phyloP scores from a whole-genome alignment of 2,888 invertebrate species.

The Limnephilus auricula region DNA sequence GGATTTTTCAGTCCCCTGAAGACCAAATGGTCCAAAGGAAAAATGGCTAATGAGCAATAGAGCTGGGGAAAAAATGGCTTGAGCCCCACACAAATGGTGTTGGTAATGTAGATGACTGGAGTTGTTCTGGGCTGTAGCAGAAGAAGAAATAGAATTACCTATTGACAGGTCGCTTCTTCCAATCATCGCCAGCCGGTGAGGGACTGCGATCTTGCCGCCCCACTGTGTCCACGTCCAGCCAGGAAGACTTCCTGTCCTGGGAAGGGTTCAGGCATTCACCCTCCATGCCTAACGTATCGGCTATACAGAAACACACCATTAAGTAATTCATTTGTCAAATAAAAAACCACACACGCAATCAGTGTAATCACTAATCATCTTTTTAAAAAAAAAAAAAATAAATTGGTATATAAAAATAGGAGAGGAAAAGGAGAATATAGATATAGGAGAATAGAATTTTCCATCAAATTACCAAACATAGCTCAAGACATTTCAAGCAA shows the following conservation, averaged over 20 bases:
- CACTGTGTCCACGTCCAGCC: conserved; percentile 74
- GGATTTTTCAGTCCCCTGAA: no score
- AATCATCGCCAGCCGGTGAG: conserved; percentile 78
- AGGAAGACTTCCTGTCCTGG: conserved; percentile 75
- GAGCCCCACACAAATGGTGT: no score
- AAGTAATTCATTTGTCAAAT: background rate
- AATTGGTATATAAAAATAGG: background rate
- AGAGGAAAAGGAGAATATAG: background rate
- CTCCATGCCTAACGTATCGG: conserved; percentile 89
- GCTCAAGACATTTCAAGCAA: background rate
- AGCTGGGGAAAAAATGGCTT: no score
- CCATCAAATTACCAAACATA: background rate
- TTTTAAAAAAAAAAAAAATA: background rate
- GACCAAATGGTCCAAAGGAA: no score
- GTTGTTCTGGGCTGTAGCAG: no score
- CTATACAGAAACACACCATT: conserved; percentile 71
- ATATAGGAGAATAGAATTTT: background rate
- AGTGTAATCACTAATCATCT: background rate
- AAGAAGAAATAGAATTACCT: conserved; percentile 41
- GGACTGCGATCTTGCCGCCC: conserved; percentile 72
- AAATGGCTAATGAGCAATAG: no score
- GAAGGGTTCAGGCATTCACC: conserved; percentile 76
- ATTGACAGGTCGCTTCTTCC: conserved; percentile 70
- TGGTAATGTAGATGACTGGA: no score
- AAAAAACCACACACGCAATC: background rate